Conservation (phyloP, 2,797 vertebrate genomes). For the Lepilemur septentrionalis region DNA sequence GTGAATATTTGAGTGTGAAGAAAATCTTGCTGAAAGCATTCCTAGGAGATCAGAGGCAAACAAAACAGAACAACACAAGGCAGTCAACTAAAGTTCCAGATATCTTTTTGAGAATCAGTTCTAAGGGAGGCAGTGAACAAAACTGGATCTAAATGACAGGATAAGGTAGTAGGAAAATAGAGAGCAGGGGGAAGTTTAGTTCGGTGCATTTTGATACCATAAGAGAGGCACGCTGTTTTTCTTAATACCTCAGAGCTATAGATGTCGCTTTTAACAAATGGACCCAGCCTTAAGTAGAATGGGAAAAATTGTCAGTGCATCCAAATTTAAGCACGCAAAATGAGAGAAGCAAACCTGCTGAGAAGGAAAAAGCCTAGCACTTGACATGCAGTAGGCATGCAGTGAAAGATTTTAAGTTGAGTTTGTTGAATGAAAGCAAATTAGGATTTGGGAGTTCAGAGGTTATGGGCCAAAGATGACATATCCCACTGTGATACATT, state of each 20-base stretch:
- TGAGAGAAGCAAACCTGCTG: not conserved
- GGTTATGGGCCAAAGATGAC: not conserved
- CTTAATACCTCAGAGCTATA: not conserved
- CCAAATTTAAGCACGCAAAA: conserved; percentile 1
- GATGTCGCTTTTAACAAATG: not conserved
- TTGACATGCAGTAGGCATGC: not conserved
- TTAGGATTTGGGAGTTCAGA: not conserved
- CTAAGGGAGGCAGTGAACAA: not conserved
- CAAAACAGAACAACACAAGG: not conserved
- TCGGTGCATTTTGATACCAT: fast-evolving
- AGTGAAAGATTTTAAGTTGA: not conserved
- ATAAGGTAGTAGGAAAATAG: not conserved
- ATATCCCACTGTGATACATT: not conserved
- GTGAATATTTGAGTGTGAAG: not conserved
- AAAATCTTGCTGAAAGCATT: conserved; percentile 9
- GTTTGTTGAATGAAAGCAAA: conserved; percentile 8
- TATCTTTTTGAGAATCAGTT: not conserved
- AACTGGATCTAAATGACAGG: not conserved
- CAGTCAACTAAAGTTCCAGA: not conserved
- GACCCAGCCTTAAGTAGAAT: not conserved
- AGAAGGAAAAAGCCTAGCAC: not conserved
- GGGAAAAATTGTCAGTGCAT: not conserved
- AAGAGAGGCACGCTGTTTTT: not conserved
- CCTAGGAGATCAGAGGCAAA: not conserved
- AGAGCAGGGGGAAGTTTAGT: not conserved